Evolutionary conservation across 2,888 invertebrate genomes (phyloP), one percentile per base, ranked within the genome.

Genomic region (Xestia sexstrigata): DNA sequence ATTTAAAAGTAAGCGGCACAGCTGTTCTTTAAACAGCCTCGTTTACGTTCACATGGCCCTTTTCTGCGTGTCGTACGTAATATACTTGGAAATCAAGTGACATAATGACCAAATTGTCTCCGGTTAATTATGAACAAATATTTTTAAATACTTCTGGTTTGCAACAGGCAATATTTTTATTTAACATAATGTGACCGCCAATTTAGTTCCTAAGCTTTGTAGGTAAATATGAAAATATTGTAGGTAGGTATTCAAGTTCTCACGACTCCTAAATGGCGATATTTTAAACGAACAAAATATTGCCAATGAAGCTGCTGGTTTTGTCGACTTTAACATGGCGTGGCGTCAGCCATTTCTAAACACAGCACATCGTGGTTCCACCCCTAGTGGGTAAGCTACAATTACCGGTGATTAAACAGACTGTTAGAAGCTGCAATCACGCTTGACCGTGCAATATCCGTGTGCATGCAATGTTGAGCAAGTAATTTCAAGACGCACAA

Each of bases 371-470:
- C 13, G 47, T 42, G 42, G 66, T 47, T 17, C 66, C 69, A 47
- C 26, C 55, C 63, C 70, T 68, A 67, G 23, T 62, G n/a, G 15
- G 23, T 79, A 47, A 58, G 63, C 66, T 82, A 73, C 81, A 67
- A 82, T 84, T 84, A 84, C 78, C 52, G 70, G 81, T 77, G 73
- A 88, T 88, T 84, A 85, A 89, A 85, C 88, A 78, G 58, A 63
- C 87, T 69, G 92, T 93, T 93, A 92, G 65, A 82, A 77, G 83
- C 87, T 82, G 89, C 90, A 92, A 90, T 92, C 92, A 89, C 89
- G 92, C 92, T 89, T 93, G 90, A 90, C 90, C 89, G 78, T 91
- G 93, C 92, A 93, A 92, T 91, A 91, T 92, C 91, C 91, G 89
- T 81, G 87, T 83, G 76, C 84, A 76, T 88, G 78, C 81, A 81